Evolutionary conservation across 2,797 vertebrate species (phyloP).

Genomic region (Arremon brunneinucha): DNA sequence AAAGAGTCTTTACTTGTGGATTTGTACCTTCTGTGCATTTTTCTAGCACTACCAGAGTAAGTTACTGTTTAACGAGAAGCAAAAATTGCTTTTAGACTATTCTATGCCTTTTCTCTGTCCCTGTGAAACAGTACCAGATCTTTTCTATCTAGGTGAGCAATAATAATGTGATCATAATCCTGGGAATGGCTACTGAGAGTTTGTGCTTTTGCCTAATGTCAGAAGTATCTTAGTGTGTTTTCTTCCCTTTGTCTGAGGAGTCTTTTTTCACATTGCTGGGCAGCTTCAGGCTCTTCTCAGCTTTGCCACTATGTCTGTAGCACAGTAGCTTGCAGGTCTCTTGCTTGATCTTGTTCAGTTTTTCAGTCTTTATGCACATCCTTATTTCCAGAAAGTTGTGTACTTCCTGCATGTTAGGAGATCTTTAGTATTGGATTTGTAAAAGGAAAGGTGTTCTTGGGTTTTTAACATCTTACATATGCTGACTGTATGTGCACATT

Average conservation of each 20-base stretch:
- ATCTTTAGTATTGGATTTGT: not conserved
- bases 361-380: not conserved
- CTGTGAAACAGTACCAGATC: not conserved
- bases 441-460: too few relatives aligned
- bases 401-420: not conserved
- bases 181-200: not conserved
- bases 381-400: not conserved
- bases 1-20: not conserved
- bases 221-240: not conserved
- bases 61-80: not conserved
- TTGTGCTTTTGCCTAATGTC: not conserved
- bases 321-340: not conserved
- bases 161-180: not conserved
- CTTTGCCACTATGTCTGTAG: not conserved
- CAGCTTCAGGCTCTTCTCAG: not conserved
- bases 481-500: not conserved
- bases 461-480: not conserved
- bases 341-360: not conserved
- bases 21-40: not conserved
- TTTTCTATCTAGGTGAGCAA: not conserved
- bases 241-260: not conserved
- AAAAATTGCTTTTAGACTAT: not conserved
- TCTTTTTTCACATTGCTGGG: not conserved
- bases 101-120: not conserved
- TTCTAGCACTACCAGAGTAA: not conserved